These are phyloP conservation scores for Euplexia lucipara DNA, from an alignment of 2,888 invertebrate species.

Conservation along the genomic window DNA sequence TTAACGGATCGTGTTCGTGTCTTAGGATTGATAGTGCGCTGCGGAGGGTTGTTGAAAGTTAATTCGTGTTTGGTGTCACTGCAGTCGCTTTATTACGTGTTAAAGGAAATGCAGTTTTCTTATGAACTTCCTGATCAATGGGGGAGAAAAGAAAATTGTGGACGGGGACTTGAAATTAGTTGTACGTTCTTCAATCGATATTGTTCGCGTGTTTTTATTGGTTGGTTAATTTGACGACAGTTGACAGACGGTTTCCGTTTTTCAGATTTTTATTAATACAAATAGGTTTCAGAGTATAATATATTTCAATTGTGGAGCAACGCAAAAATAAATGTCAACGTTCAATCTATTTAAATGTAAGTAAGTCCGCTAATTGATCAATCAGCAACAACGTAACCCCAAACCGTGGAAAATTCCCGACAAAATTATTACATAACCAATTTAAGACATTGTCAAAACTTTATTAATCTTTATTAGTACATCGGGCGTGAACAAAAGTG, in stretches of 20 bases:
- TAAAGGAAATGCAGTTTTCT: conserved; percentile 83
- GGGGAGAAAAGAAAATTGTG: conserved; percentile 43
- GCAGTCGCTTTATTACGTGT: conserved; percentile 84
- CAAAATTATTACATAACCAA: conserved; percentile 59
- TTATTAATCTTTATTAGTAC: conserved; percentile 81
- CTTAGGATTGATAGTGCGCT: conserved; percentile 85
- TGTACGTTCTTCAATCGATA: neutral
- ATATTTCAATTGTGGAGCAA: no score
- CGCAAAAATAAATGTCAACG: no score
- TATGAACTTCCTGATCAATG: conserved; percentile 65
- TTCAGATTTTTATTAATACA: neutral
- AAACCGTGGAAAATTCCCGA: conserved; percentile 37
- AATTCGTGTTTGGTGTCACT: conserved; percentile 89
- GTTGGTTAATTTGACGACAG: neutral
- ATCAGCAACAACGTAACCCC: conserved; percentile 18
- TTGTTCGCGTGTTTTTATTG: conserved; percentile 14
- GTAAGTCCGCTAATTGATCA: conserved; percentile 36
- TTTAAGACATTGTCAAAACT: conserved; percentile 75
- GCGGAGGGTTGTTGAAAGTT: conserved; percentile 86
- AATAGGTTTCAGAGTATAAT: neutral
- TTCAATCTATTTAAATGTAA: neutral
- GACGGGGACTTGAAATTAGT: conserved; percentile 25
- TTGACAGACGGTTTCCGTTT: neutral
- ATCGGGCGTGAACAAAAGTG: conserved; percentile 82
- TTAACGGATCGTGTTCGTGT: conserved; percentile 86